Evolutionary conservation across 2,888 invertebrate genomes (phyloP).

Genomic region (Rotaria macrura): DNA sequence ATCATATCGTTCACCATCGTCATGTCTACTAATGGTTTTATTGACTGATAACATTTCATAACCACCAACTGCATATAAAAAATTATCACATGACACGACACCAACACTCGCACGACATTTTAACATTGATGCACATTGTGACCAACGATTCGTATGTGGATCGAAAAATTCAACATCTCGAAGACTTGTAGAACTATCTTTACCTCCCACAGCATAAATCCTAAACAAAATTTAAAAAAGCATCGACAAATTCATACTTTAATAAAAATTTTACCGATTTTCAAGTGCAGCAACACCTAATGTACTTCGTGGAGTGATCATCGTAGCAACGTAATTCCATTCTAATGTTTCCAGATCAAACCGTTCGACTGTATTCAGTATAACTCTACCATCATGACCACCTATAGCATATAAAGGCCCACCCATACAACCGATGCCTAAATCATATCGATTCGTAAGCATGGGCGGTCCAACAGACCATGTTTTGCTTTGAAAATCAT

Average conservation of each 20-base stretch:
- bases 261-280: constrained; percentile 36
- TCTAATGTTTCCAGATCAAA: constrained; percentile 58
- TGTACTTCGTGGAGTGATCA: constrained; percentile 59
- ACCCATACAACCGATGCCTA: constrained; percentile 60
- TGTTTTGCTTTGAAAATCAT: constrained; percentile 54
- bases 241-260: no score
- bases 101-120: constrained; percentile 76
- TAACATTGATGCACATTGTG: constrained; percentile 73
- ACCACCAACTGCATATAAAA: constrained; percentile 78
- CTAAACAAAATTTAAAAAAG: constrained; percentile 45
- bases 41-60: constrained; percentile 71
- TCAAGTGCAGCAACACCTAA: constrained; percentile 61
- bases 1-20: constrained; percentile 53
- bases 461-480: constrained; percentile 75
- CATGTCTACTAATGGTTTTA: constrained; percentile 55
- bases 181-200: constrained; percentile 72
- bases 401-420: constrained; percentile 59
- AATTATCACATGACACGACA: constrained; percentile 75
- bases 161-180: constrained; percentile 77
- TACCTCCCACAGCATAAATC: constrained; percentile 79
- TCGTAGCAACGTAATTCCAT: constrained; percentile 60
- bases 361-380: constrained; percentile 61
- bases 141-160: constrained; percentile 70
- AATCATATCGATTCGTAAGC: constrained; percentile 59
- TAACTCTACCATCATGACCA: constrained; percentile 63